Base-by-base conservation (phyloP, 2,113 vertebrate species). In the Hemicordylus capensis region DNA sequence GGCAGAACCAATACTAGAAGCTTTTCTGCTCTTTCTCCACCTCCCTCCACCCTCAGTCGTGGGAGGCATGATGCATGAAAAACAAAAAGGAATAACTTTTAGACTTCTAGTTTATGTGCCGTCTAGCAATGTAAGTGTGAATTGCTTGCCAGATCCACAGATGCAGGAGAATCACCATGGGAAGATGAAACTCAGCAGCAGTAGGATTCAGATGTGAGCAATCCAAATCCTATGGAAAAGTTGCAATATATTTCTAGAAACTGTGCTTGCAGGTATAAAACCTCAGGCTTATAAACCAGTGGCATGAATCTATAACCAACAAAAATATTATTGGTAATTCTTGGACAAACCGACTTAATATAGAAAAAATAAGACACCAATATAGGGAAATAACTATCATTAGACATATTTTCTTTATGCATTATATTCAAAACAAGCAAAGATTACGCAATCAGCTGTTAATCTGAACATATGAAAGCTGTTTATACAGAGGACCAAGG, bases 181-280 rank as follows among this genome's bases (percentile, higher is more conserved):
- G 87, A 90, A 94, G 31, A 67, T 90, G 94, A 88, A 93, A 83
- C 82, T 83, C 88, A 87, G 90, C 85, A 85, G 67, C 70, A 83
- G 78, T 64, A 81, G 94, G 94, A 91, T 95, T 93, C 96, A 93
- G 93, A 91, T 91, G 72, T 73, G 87, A 89, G 81, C 64, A 34
- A 48, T 94, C 93, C 91, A 94, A 93, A 94, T 85, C 93, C 90
- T 84, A 6, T 44, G 54, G 92, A 58, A 75, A 88, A 93, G 94
- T 67, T 84, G 81, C 74, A 76, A 94, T 51, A 86, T 95, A 95
- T 94, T 87, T 86, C 54, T 73, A 89, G 80, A 37, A 88, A 92
- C 72, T 95, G 92, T 92, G 94, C 91, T 96, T 90, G 95, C 90
- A 78, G 90, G 86, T 90, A 85, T 86, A 85, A 93, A 90, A 89